phyloP scores from a whole-genome alignment of 2,888 invertebrate species.

The Drosophila infuscata region DNA sequence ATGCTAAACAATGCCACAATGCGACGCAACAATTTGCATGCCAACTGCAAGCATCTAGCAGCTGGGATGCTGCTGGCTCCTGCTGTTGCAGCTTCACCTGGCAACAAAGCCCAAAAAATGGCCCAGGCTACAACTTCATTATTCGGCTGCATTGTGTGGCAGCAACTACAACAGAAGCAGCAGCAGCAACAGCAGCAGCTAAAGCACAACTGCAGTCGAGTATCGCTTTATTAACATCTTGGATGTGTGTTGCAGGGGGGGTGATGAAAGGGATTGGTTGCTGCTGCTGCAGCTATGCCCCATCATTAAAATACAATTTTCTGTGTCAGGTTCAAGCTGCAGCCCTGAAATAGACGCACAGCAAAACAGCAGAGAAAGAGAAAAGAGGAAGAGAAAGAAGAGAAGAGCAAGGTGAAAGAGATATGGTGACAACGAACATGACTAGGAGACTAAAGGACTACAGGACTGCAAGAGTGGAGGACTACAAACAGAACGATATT shows the following conservation, averaged over 20 bases:
- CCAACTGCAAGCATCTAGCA: conserved; percentile 35
- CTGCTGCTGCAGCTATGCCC: conserved; percentile 54
- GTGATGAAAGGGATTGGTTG: conserved; percentile 4
- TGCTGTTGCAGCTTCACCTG: conserved; percentile 40
- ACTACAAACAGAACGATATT: conserved; percentile 52
- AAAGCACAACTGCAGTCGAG: conserved; percentile 58
- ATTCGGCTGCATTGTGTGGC: conserved; percentile 46
- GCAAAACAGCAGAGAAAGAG: not conserved
- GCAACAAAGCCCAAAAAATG: conserved; percentile 55
- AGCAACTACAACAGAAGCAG: not conserved
- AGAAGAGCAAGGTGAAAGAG: conserved; percentile 7
- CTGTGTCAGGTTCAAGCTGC: conserved; percentile 81
- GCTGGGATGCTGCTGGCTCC: not conserved
- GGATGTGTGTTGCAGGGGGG: conserved; percentile 28
- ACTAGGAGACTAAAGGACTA: conserved; percentile 29
- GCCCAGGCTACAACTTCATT: conserved; percentile 71
- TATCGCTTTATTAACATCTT: conserved; percentile 80
- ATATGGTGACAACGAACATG: conserved; percentile 55
- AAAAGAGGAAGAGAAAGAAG: not conserved
- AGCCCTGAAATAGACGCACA: conserved; percentile 42
- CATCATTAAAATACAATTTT: conserved; percentile 81
- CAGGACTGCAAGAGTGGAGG: conserved; percentile 35
- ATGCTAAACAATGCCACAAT: conserved; percentile 57
- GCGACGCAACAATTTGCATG: conserved; percentile 55
- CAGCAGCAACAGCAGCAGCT: conserved; percentile 33